These are phyloP conservation scores for Calonectris borealis DNA, from an alignment of 2,113 vertebrate species.

Conservation along the genomic window DNA sequence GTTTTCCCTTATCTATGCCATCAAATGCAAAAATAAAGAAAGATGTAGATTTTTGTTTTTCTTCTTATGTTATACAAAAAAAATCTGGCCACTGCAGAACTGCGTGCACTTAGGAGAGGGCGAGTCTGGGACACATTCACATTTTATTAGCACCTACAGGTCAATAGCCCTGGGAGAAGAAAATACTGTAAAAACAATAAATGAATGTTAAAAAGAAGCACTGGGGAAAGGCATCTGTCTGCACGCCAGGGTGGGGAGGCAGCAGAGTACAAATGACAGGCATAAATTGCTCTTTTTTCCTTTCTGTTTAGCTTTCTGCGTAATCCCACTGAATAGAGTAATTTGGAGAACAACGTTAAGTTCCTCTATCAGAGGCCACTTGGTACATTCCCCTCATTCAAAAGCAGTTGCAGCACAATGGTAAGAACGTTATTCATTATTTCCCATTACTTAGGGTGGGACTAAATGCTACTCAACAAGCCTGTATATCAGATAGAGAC, in stretches of 20 bases:
- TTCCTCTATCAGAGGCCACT: constrained; percentile 48
- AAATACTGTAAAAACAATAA: constrained; percentile 1
- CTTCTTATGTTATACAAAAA: neutral
- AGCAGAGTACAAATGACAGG: neutral
- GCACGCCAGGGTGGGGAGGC: neutral
- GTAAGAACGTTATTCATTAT: constrained; percentile 30
- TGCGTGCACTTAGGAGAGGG: neutral
- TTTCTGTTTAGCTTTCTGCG: neutral
- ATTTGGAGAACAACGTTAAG: neutral
- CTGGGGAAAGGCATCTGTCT: constrained; percentile 7
- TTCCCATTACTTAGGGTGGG: constrained; percentile 29
- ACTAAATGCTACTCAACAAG: neutral
- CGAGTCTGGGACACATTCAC: neutral
- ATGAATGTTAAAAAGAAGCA: neutral
- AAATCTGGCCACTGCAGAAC: neutral
- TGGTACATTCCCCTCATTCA: constrained; percentile 30
- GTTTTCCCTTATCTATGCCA: neutral
- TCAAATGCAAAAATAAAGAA: neutral
- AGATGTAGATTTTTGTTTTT: neutral
- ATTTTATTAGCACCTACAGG: constrained; percentile 15
- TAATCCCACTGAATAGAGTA: constrained; percentile 17
- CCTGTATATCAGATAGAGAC: neutral
- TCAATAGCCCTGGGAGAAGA: neutral
- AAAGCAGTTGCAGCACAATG: neutral
- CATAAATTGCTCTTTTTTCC: constrained; percentile 14